These are phyloP conservation scores for Aspidiotus rigidus DNA, from an alignment of 2,888 invertebrate species.

Conservation along the genomic window DNA sequence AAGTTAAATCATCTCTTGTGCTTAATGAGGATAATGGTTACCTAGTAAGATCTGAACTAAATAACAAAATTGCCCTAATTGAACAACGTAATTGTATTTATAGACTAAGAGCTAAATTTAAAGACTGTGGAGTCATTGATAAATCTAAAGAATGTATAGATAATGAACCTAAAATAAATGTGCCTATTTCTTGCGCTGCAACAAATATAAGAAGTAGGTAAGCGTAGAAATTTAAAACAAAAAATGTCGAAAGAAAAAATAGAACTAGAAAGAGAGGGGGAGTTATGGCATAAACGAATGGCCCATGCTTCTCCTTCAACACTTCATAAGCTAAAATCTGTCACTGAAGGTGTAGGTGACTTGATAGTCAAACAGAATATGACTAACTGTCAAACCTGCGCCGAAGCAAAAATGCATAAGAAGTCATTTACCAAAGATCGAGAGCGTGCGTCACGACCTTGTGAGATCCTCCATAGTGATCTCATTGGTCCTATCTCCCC, in stretches of 20 bases:
- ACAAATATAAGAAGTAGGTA: not conserved
- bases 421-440: not conserved
- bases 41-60: not conserved
- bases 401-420: slow-evolving; percentile 3
- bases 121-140: not conserved
- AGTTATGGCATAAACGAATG: slow-evolving; percentile 4
- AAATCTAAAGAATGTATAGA: not conserved
- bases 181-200: not conserved
- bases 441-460: not conserved
- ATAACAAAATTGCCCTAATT: slow-evolving; percentile 1
- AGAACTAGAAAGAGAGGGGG: slow-evolving; percentile 2
- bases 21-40: no score
- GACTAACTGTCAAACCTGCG: not conserved
- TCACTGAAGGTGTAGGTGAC: not conserved
- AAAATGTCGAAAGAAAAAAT: not conserved
- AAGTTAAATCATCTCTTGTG: no score
- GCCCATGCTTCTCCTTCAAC: not conserved
- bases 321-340: not conserved
- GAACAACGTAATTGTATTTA: not conserved
- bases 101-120: not conserved
- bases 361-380: not conserved
- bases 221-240: not conserved
- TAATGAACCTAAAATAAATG: not conserved
- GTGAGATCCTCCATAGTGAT: not conserved
- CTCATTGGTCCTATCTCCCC: not conserved